Base-by-base conservation (phyloP, 2,797 vertebrate genomes). In the Rhinophrynus dorsalis region DNA sequence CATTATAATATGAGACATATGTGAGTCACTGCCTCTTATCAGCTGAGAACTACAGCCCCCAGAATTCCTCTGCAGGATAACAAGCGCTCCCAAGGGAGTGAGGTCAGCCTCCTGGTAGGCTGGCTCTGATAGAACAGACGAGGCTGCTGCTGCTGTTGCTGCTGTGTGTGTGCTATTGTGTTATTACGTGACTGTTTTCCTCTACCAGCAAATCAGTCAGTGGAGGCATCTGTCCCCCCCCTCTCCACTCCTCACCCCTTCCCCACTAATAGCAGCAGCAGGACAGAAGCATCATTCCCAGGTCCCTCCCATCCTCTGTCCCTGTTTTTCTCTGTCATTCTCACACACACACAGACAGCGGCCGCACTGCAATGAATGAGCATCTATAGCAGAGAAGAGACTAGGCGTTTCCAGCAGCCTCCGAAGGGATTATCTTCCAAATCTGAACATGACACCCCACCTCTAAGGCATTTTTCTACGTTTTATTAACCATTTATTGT, bases 21-120 rank as follows among this genome's bases (percentile, higher is more conserved):
- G 9, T 30, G 9, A 21, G 8, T 6, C 26, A 11, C 2, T 8
- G 5, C 9, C 11, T 40, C 33, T 81, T 82, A 83, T 85, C 85
- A 85, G 85, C 81, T 72, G 79, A 6, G 83, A 82, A 88, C 86
- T 88, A 83, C 86, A 82, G 30, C 68, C 82, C 86, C 86, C 86
- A 69, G 84, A 79, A 79, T 83, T 78, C 86, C 68, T 21, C 1
- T 18, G 26, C 69, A 58, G 44, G 57, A 42, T 75, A 74, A 70
- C 33, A 13, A 23, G 27, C 55, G 66, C 74, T 71, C 64, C 68
- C 47, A 2, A 40, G 68, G 56, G 62, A 38, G 56, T 62, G 72
- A 56, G 58, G 21, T 61, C 66, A 57, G 48, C 54, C 65, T 56
- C 55, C 72, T 37, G 71, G 74, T 67, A 71, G 77, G 78, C 74